phyloP scores from a whole-genome alignment of 2,888 invertebrate genomes.

The Epirrita christyi region DNA sequence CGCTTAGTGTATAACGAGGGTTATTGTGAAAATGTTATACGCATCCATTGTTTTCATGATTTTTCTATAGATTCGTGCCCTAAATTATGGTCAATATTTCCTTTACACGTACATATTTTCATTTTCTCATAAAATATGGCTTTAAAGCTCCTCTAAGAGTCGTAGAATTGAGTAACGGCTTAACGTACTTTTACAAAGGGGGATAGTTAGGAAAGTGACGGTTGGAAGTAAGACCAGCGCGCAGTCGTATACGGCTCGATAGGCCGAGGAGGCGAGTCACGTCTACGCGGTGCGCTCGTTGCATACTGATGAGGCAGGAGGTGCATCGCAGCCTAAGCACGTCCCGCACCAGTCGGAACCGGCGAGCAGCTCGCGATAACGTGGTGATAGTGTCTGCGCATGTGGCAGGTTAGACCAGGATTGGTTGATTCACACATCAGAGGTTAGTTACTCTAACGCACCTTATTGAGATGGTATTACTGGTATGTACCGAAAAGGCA shows the following conservation, averaged over 20 bases:
- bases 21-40: slow-evolving; percentile 21
- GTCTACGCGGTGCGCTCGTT: slow-evolving; percentile 48
- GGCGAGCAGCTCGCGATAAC: slow-evolving; percentile 19
- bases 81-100: slow-evolving; percentile 8
- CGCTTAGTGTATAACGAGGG: slow-evolving; percentile 22
- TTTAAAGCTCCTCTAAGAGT: neutral
- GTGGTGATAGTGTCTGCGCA: slow-evolving; percentile 13
- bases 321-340: slow-evolving; percentile 39
- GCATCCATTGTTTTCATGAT: slow-evolving; percentile 35
- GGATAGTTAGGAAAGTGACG: slow-evolving; percentile 18
- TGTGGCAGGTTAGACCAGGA: slow-evolving; percentile 2
- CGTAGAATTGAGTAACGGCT: slow-evolving; percentile 15
- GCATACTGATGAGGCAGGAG: slow-evolving; percentile 70
- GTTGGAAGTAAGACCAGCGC: slow-evolving; percentile 23
- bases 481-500: neutral
- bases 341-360: slow-evolving; percentile 29
- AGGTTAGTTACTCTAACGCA: neutral
- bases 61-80: slow-evolving; percentile 8
- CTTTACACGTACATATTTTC: neutral
- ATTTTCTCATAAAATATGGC: neutral
- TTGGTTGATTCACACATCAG: slow-evolving; percentile 1
- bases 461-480: neutral
- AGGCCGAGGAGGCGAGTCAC: slow-evolving; percentile 26
- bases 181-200: slow-evolving; percentile 9
- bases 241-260: slow-evolving; percentile 23